Evolutionary conservation across 2,888 invertebrate species (phyloP), one percentile per base, ranked within the genome.

Genomic region (Nematopogon swammerdamellus): DNA sequence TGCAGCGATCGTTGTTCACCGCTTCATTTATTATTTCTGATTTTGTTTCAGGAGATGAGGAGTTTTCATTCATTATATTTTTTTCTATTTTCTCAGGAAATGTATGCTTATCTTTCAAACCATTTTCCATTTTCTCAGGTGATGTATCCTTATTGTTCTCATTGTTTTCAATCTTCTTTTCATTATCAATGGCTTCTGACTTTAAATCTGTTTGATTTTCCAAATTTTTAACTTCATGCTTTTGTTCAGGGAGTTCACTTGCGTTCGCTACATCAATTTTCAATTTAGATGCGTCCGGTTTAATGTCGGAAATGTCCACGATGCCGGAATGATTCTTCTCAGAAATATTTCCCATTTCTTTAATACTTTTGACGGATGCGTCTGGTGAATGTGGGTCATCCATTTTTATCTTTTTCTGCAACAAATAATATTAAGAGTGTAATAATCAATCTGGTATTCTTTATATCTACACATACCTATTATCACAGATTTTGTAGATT

Each of bases 1-100:
- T 59, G 65, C 80, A 80, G 59, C 69, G 68, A 50, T 79, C 79
- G 50, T 60, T 63, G 49, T 70, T 60, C 19, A 47, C 20, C 4
- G 50, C 50, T 3, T 45, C 43, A 4, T 4, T 25, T 4, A 6
- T 25, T 8, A 25, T 8, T 25, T 25, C 25, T 4, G 25, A 6
- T 8, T 25, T 4, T 8, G 4, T 25, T 4, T 25, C 25, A 25
- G 25, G 4, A 25, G 25, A 25, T 8, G 8, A 25, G 18, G 46
- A n/a, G n/a, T n/a, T n/a, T n/a, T n/a, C n/a, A n/a, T n/a, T n/a
- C n/a, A n/a, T n/a, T n/a, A n/a, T n/a, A n/a, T n/a, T n/a, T n/a
- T 20, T 19, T 30, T 14, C 49, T 45, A n/a, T 43, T 18, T 16
- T 49, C 19, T 16, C 44, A 25, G 25, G 25, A 6, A 8, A 6